These are phyloP conservation scores for Chiridota heheva DNA, from an alignment of 35 echinoderm and acorn worm species.

Conservation along the genomic window DNA sequence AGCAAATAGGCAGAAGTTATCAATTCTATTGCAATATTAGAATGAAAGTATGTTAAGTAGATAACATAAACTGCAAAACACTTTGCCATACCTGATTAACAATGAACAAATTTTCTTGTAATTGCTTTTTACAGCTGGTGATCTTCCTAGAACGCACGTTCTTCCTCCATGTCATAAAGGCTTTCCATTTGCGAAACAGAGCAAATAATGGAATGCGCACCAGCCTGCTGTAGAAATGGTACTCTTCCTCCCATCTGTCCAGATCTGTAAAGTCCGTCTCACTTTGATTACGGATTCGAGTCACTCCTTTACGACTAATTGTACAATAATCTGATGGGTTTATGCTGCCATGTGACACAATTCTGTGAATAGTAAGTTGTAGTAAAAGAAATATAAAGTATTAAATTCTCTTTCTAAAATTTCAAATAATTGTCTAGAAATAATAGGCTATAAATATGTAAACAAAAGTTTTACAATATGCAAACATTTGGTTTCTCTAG, in stretches of 20 bases:
- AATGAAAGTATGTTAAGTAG: background rate
- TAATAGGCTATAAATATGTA: no score
- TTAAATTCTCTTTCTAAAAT: background rate
- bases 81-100: constrained; percentile 76
- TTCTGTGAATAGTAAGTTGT: constrained; percentile 59
- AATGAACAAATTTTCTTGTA: constrained; percentile 97
- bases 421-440: no score
- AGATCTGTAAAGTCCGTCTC: constrained; percentile 96
- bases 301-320: constrained; percentile 89
- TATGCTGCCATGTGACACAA: constrained; percentile 88
- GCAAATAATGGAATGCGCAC: constrained; percentile 80
- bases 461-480: no score
- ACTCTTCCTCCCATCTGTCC: constrained; percentile 97
- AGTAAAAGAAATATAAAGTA: background rate
- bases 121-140: constrained; percentile 88
- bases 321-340: constrained; percentile 90
- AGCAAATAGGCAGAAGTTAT: no score
- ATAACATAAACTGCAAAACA: no score
- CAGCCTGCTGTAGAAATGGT: constrained; percentile 77
- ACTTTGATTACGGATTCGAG: constrained; percentile 57
- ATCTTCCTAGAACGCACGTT: constrained; percentile 87
- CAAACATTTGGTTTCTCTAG: no score
- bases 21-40: no score
- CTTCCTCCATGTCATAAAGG: constrained; percentile 91
- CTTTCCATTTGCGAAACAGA: constrained; percentile 97